phyloP scores from a whole-genome alignment of 1,140 invertebrate species.

The Euwallacea fornicatus region DNA sequence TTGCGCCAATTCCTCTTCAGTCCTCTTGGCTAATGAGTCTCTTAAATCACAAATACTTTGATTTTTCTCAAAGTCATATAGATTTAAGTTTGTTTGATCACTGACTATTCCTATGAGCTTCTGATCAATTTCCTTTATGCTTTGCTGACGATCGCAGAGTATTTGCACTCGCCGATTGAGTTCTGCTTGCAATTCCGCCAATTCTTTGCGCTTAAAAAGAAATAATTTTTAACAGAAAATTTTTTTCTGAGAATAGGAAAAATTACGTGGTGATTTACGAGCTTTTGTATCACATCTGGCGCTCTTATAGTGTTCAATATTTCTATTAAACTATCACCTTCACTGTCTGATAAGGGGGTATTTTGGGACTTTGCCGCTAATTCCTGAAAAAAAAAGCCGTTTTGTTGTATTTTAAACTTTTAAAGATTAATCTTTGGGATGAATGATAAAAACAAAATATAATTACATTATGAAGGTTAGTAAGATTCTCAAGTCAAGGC shows the following conservation, averaged over 20 bases:
- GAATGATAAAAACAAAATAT: too few species aligned
- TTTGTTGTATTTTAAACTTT: not conserved
- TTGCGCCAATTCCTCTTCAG: constrained; percentile 55
- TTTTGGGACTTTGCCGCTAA: constrained; percentile 46
- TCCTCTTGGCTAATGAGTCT: constrained; percentile 54
- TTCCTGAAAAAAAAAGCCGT: constrained; percentile 40
- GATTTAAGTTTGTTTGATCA: constrained; percentile 51
- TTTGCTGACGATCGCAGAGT: constrained; percentile 63
- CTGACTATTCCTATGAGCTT: constrained; percentile 61
- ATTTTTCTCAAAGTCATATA: constrained; percentile 28
- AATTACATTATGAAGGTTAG: too few species aligned
- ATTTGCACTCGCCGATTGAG: constrained; percentile 62
- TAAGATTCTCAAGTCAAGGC: too few species aligned
- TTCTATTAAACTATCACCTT: constrained; percentile 49
- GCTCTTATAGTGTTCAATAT: constrained; percentile 55
- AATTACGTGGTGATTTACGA: constrained; percentile 66
- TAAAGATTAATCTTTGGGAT: too few species aligned
- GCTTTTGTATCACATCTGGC: constrained; percentile 60
- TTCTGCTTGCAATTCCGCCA: constrained; percentile 66
- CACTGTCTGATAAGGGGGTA: constrained; percentile 43
- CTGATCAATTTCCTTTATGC: constrained; percentile 64
- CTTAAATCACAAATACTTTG: constrained; percentile 51
- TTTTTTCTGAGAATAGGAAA: not conserved
- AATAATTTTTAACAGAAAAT: not conserved
- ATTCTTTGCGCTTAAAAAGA: constrained; percentile 56